Base-by-base conservation (phyloP, 2,113 vertebrate species). In the Leucopsar rothschildi region DNA sequence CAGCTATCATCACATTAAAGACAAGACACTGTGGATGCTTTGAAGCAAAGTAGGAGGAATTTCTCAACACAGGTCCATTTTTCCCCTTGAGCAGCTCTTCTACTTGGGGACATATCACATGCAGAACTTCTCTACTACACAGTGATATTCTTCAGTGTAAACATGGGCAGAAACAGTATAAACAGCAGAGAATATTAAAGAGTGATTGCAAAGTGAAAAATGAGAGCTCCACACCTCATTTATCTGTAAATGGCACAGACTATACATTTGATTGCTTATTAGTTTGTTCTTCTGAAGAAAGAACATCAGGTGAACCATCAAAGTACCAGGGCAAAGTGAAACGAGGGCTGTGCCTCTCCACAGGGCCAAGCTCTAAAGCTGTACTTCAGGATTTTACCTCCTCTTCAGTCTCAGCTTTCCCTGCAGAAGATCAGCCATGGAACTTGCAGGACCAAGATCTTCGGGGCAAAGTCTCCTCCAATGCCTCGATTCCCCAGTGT, bases 71-170 rank as follows among this genome's bases (percentile, higher is more conserved):
- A 2, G 6, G 12, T 55, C 42, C 27, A 12, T 75, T 68, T 42
- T 71, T 3, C 7, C 1, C 0, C 49, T 49, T 5, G 5, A 56
- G 42, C 21, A 72, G 14, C 19, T 71, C 10, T n/a, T 86, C 42
- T 40, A 2, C 6, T 1, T 22, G 24, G 53, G 73, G 11, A 56
- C 0, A 1, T 12, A 52, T 5, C 16, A 13, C 37, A 9, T 3
- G 14, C 9, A 52, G 52, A 63, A 42, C 31, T 40, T 11, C n/a
- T 37, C 27, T 76, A 11, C n/a, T 77, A 52, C 11, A 10, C 10
- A 16, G 35, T 11, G 60, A 60, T 1, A 5, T 50, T 33, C 57
- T 40, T 59, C 6, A 1, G 35, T 29, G 13, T 33, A 65, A 31
- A 31, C 20, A 9, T 2, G 4, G 17, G 23, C 25, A 64, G 63